Base-by-base conservation (phyloP, 2,888 invertebrate genomes). In the Thysanoteuthis rhombus region DNA sequence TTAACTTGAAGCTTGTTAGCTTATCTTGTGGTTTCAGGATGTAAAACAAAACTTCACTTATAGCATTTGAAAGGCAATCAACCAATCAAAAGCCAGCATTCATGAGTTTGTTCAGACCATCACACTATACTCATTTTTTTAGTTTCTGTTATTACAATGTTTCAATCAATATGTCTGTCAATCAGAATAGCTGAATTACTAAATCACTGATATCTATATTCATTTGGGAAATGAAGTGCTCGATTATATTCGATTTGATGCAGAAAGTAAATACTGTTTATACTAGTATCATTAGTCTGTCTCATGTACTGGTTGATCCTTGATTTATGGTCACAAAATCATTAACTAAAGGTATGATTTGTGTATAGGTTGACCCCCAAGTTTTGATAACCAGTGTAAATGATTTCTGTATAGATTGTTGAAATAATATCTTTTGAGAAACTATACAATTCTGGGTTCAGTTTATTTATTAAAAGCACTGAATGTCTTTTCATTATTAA, bases 1-100 rank as follows among this genome's bases (percentile, higher is more conserved):
- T 75, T 75, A n/a, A 75, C n/a, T 75, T 75, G 36, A 75, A 12
- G 75, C n/a, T 36, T 75, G 75, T 75, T 75, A 75, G n/a, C 75
- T n/a, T 75, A 75, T 75, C n/a, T n/a, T n/a, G 75, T 75, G 75
- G 75, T 75, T 75, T 75, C n/a, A 75, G 75, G n/a, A 75, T 75
- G n/a, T 75, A 75, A 75, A 75, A n/a, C 36, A 75, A 75, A 75
- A 75, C n/a, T 6, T 25, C 36, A 75, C n/a, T 75, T 75, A 75
- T 75, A 75, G 75, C 75, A 75, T 10, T 75, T 16, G 75, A n/a
- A 75, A 75, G n/a, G n/a, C 75, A 75, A n/a, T 75, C 75, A 75
- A 75, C 75, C n/a, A 75, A 75, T 75, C 75, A 75, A 75, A 75
- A 75, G n/a, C 36, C 12, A 36, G 32, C 58, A 58, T 58, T 58